Base-by-base conservation (phyloP, 2,888 invertebrate species). In the Epinotia nisella region DNA sequence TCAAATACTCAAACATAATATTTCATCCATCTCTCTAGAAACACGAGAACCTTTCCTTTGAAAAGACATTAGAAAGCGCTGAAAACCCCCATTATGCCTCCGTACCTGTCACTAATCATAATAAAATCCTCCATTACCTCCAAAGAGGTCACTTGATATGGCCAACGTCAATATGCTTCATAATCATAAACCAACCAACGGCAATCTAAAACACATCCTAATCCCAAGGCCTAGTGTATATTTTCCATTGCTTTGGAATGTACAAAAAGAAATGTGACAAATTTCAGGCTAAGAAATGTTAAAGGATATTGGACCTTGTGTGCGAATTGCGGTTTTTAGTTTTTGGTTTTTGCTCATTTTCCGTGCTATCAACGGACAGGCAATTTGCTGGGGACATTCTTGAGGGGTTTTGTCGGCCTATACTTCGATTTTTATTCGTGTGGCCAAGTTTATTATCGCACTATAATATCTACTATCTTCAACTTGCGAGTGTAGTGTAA, bases 51-150 rank as follows among this genome's bases (percentile, higher is more conserved):
- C 17, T 19, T 60, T 29, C 7, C 29, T 29, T 35, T 35, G 7
- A 35, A 35, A 39, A 9, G 39, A 60, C 19, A 39, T 11, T 17
- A 29, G 5, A 39, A 17, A 35, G 15, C n/a, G 10, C n/a, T 11
- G 17, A 17, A 2, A 39, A n/a, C 1, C 17, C 10, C 24, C 35
- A 5, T 11, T 17, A 60, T 60, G n/a, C 39, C 41, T n/a, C 13
- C 1, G n/a, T 56, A 62, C 62, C 56, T 62, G 60, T 59, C 69
- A 21, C 51, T 70, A 45, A 70, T 70, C 70, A 70, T 56, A 70
- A 62, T 56, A 70, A 62, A 70, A 35, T 21, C 39, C 39, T 55
- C 66, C 59, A 71, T 53, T 60, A 71, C 59, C 39, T 59, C 64
- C 58, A 45, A 24, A 65, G 51, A 59, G 62, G 59, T 70, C 58